These are phyloP conservation scores for Columba livia DNA, from an alignment of 2,113 vertebrate genomes.

Conservation along the genomic window DNA sequence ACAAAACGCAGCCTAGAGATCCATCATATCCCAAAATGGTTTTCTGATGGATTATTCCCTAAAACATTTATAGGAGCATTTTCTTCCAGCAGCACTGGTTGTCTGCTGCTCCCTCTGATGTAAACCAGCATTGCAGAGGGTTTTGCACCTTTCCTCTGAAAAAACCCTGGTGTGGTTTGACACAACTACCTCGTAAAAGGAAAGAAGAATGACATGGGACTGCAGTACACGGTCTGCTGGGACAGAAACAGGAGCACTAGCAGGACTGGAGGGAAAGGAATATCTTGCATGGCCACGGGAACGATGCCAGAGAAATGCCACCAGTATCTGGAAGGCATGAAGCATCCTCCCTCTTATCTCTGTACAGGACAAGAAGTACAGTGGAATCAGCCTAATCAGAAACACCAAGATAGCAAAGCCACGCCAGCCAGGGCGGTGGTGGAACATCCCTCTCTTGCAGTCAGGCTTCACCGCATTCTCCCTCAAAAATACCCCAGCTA, in stretches of 20 bases:
- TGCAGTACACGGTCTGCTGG: neutral
- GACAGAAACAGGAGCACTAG: neutral
- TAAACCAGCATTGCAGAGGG: neutral
- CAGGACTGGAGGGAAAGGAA: neutral
- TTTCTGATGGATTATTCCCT: neutral
- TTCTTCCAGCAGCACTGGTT: neutral
- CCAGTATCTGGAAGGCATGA: neutral
- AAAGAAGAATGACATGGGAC: neutral
- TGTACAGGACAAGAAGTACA: neutral
- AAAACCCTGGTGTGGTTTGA: neutral
- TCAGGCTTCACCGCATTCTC: neutral
- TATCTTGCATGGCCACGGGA: neutral
- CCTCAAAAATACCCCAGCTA: neutral
- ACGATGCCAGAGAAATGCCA: neutral
- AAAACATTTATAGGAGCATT: neutral
- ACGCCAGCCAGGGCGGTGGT: neutral
- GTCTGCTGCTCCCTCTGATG: neutral
- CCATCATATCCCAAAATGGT: neutral
- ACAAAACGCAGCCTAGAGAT: neutral
- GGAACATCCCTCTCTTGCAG: neutral
- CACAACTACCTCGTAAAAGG: neutral
- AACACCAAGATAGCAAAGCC: neutral
- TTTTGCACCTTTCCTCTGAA: neutral
- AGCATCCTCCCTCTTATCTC: neutral
- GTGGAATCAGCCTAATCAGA: neutral